Conservation (phyloP, 2,797 vertebrate species). For the Micrastur ruficollis region DNA sequence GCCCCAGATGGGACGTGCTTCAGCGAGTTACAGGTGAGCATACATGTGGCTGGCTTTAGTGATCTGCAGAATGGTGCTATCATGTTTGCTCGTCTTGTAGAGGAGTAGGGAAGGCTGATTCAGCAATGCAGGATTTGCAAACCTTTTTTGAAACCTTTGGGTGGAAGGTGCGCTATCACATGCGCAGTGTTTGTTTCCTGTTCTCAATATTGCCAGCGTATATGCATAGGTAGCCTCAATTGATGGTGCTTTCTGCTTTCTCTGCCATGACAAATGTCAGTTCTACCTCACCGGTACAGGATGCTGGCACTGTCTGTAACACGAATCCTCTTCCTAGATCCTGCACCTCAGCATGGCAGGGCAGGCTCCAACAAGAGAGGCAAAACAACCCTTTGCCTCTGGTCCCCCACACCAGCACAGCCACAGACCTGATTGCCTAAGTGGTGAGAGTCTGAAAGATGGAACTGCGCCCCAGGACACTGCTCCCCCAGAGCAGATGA, state of each 20-base stretch:
- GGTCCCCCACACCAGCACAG: background rate
- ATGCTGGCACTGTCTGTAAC: background rate
- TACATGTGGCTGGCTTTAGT: background rate
- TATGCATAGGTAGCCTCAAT: background rate
- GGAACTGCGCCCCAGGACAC: background rate
- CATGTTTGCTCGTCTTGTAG: background rate
- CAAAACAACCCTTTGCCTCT: background rate
- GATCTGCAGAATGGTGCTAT: background rate
- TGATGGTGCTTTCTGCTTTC: background rate
- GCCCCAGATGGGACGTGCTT: accelerated
- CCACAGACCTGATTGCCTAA: accelerated
- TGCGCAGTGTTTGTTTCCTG: background rate
- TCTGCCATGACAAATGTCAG: background rate
- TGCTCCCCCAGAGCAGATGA: background rate
- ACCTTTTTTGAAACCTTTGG: background rate
- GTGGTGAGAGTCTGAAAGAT: background rate
- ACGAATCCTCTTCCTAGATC: background rate
- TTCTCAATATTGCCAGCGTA: background rate
- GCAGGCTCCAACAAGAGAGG: background rate
- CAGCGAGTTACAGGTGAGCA: background rate
- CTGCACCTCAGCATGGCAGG: accelerated
- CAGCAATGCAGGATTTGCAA: background rate
- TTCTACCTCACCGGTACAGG: background rate
- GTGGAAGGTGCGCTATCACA: background rate
- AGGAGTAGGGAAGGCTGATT: background rate